Percentiles rank a stretch among this genome's conserved stretches.
Evolutionary conservation across 2,888 invertebrate genomes (phyloP).

Genomic region (Harmothoe impar): DNA sequence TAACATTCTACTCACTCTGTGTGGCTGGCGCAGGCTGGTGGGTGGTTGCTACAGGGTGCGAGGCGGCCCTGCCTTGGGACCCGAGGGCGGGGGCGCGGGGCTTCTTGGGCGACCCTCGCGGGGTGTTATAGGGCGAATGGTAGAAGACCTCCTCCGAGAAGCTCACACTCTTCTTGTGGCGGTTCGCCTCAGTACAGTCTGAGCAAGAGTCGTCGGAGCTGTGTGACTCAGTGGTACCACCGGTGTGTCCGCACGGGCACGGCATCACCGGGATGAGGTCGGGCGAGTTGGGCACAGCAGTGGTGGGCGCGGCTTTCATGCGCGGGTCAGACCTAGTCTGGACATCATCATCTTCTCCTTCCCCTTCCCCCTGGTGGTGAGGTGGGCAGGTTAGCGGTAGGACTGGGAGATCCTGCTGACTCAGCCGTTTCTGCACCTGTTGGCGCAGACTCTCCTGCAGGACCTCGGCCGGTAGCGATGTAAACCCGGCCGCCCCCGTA

Average conservation of each 20-base stretch:
- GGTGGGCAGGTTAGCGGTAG: background rate
- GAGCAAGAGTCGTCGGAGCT: conserved; percentile 54
- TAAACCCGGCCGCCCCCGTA: conserved; percentile 34
- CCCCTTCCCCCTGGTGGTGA: no score
- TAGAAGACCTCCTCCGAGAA: conserved; percentile 82
- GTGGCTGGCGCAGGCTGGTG: background rate
- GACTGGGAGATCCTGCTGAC: conserved; percentile 45
- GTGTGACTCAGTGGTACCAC: background rate
- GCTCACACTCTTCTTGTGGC: conserved; percentile 79
- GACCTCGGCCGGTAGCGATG: conserved; percentile 55
- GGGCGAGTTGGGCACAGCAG: conserved; percentile 59
- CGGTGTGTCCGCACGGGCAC: conserved; percentile 50
- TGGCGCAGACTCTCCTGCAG: conserved; percentile 41
- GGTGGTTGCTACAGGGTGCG: background rate
- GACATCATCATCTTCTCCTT: no score
- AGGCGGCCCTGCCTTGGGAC: conserved; percentile 43
- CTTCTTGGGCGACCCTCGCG: conserved; percentile 66
- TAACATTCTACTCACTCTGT: conserved; percentile 38
- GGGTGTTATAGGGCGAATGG: conserved; percentile 74
- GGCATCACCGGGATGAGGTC: conserved; percentile 64
- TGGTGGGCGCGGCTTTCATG: background rate
- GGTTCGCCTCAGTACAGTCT: conserved; percentile 48
- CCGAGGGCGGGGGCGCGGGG: conserved; percentile 30
- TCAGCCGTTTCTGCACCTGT: conserved; percentile 55
- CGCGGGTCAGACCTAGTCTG: background rate